A percentile compares a stretch with the other conserved stretches of the same genome.
Conservation (phyloP, 2,113 vertebrate genomes). For the Globicephala melas region DNA sequence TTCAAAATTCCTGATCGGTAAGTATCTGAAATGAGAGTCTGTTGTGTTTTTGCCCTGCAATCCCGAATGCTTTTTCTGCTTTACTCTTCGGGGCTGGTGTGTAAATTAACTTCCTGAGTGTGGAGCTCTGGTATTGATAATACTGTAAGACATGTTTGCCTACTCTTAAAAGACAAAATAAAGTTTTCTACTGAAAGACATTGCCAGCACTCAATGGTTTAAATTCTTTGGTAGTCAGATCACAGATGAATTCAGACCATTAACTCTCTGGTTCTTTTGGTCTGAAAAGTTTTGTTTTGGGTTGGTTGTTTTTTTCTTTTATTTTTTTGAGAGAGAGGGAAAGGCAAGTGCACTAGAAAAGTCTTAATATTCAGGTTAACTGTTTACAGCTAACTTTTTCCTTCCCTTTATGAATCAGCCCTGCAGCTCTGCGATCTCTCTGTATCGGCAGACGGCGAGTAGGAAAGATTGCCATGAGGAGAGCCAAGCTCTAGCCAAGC, state of each 20-base stretch:
- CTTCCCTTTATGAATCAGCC: not conserved
- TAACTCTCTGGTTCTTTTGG: not conserved
- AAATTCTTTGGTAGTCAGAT: not conserved
- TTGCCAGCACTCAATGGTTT: constrained; percentile 30
- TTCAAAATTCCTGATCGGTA: not conserved
- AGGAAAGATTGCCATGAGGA: not conserved
- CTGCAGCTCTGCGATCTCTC: not conserved
- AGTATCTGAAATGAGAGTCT: not conserved
- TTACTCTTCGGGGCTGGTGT: constrained; percentile 37
- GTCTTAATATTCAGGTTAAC: not conserved
- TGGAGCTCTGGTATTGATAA: constrained; percentile 59
- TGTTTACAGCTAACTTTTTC: not conserved
- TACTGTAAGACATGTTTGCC: constrained; percentile 52
- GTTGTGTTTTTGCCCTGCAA: constrained; percentile 32
- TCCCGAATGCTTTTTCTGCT: constrained; percentile 49
- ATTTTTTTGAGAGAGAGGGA: constrained; percentile 1
- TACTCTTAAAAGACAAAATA: constrained; percentile 67
- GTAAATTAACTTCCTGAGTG: constrained; percentile 60
- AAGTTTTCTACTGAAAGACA: constrained; percentile 69
- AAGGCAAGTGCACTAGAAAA: not conserved
- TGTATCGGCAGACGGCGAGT: not conserved
- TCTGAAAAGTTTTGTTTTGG: not conserved
- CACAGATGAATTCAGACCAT: not conserved
- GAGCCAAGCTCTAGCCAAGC: not conserved
- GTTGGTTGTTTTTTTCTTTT: not conserved